A percentile compares a stretch with the other conserved stretches of the same genome.
phyloP scores from a whole-genome alignment of 2,797 vertebrate genomes.

The Eulemur coronatus region DNA sequence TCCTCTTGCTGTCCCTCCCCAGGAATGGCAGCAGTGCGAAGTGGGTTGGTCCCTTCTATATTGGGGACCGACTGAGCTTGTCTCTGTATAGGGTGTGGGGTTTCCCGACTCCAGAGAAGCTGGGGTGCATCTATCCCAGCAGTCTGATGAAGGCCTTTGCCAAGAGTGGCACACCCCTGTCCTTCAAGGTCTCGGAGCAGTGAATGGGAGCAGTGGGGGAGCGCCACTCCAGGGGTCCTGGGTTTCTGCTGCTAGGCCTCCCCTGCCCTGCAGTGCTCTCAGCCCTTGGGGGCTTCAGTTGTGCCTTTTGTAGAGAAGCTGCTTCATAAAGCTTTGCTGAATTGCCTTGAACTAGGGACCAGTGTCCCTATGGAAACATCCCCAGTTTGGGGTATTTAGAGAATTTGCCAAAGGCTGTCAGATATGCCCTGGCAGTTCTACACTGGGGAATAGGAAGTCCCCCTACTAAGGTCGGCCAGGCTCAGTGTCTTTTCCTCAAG shows the following conservation, averaged over 20 bases:
- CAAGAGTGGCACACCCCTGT: slow-evolving; percentile 51
- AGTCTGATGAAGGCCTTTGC: slow-evolving; percentile 76
- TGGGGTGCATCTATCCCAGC: slow-evolving; percentile 75
- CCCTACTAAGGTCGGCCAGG: neutral
- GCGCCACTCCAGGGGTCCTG: neutral
- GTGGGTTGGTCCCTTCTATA: slow-evolving; percentile 75
- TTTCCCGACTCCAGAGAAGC: slow-evolving; percentile 73
- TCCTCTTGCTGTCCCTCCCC: slow-evolving; percentile 74
- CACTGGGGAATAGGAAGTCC: neutral
- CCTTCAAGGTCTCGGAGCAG: slow-evolving; percentile 67
- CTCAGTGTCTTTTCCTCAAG: neutral
- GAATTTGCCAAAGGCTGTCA: slow-evolving; percentile 39
- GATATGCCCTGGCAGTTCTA: neutral
- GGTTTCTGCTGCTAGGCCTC: slow-evolving; percentile 52
- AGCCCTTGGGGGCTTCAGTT: neutral
- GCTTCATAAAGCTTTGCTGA: slow-evolving; percentile 57
- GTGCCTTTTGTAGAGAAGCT: slow-evolving; percentile 71
- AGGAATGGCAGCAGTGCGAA: slow-evolving; percentile 72
- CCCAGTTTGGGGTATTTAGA: slow-evolving; percentile 11
- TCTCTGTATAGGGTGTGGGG: slow-evolving; percentile 78
- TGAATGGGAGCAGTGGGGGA: slow-evolving; percentile 1
- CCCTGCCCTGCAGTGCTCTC: neutral
- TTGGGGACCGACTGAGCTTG: slow-evolving; percentile 63
- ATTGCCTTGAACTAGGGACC: slow-evolving; percentile 62
- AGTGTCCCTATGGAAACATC: neutral